These are phyloP conservation scores for Agonum fuliginosum DNA, from an alignment of 2,888 invertebrate genomes.

Conservation along the genomic window DNA sequence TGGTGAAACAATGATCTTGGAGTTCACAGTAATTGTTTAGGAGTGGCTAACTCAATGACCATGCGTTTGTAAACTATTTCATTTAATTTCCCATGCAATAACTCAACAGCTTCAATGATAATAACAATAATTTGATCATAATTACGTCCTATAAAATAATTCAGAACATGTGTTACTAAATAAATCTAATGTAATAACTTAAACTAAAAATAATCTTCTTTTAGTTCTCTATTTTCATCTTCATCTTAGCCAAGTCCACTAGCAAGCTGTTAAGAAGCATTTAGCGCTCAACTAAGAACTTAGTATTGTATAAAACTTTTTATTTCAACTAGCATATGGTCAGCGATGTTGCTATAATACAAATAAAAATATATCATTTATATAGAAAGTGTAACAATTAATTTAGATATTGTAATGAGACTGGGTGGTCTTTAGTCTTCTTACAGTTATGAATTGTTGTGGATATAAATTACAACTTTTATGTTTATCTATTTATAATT, in stretches of 20 bases:
- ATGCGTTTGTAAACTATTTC: no score
- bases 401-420: neutral
- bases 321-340: constrained; percentile 7
- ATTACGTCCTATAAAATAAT: no score
- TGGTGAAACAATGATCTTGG: neutral
- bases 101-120: no score
- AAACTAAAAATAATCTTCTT: no score
- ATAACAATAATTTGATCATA: no score
- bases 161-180: no score
- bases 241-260: no score
- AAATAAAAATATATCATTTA: neutral
- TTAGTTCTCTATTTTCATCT: no score
- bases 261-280: constrained; percentile 3
- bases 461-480: neutral
- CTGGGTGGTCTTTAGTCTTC: neutral
- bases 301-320: neutral
- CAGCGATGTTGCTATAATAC: neutral
- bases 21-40: neutral
- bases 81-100: no score
- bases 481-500: neutral
- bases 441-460: neutral
- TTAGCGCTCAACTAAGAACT: constrained; percentile 4
- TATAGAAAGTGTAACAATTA: neutral
- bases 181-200: no score
- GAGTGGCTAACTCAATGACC: no score